Conservation (phyloP, 2,113 vertebrate genomes). For the Stegostoma tigrinum region DNA sequence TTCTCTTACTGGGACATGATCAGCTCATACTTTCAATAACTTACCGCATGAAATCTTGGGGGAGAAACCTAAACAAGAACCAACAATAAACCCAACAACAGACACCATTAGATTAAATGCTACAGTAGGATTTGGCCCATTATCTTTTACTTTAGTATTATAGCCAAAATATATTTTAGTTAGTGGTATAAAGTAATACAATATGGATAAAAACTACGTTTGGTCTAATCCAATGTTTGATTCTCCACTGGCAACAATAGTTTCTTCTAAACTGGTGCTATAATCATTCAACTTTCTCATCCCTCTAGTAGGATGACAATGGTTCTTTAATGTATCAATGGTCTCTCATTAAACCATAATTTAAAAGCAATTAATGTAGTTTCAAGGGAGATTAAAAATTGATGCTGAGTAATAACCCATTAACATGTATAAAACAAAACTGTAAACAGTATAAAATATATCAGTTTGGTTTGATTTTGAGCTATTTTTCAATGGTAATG, state of each 20-base stretch:
- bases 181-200: not conserved
- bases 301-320: not conserved
- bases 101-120: not conserved
- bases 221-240: not conserved
- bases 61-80: not conserved
- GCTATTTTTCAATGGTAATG: conserved; percentile 20
- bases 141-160: not conserved
- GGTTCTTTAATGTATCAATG: conserved; percentile 25
- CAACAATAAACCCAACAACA: not conserved
- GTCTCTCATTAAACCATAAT: conserved; percentile 25
- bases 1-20: not conserved
- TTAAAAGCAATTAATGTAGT: conserved; percentile 33
- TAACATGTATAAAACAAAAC: not conserved
- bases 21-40: not conserved
- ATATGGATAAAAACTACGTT: not conserved
- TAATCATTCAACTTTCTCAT: conserved; percentile 27
- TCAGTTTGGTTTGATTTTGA: conserved; percentile 10
- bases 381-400: conserved; percentile 32
- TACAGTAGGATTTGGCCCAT: not conserved
- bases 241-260: not conserved
- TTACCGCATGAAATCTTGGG: not conserved
- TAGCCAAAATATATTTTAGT: not conserved
- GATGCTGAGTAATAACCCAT: conserved; percentile 10
- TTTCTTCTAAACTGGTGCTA: not conserved
- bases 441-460: conserved; percentile 5